Evolutionary conservation across 2,113 vertebrate genomes (phyloP).

Genomic region (Tenrec ecaudatus): DNA sequence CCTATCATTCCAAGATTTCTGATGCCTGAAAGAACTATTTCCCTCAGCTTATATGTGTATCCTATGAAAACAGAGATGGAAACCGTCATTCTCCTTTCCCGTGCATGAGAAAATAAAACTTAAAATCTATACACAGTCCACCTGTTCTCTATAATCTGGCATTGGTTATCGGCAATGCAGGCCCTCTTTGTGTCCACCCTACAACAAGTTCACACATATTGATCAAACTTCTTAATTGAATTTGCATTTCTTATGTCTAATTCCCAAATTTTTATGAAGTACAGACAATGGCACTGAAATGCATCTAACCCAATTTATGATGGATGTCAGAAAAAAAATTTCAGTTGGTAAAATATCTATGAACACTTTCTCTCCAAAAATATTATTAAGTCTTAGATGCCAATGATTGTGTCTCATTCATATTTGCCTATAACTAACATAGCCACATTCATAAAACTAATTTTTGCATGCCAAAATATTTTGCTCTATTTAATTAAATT

Average conservation of each 20-base stretch:
- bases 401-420: background rate
- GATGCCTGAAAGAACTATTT: no score
- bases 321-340: background rate
- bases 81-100: no score
- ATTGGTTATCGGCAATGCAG: no score
- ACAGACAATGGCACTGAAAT: background rate
- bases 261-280: background rate
- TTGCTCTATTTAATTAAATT: background rate
- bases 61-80: no score
- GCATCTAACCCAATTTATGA: background rate
- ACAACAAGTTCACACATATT: no score
- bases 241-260: background rate
- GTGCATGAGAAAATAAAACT: no score
- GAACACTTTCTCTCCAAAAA: background rate
- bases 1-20: no score
- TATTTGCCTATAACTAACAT: background rate
- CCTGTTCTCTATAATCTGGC: no score
- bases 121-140: no score
- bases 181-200: no score
- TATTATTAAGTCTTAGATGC: background rate
- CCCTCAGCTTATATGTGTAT: no score
- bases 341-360: background rate
- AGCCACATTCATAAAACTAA: background rate
- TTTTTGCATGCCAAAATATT: background rate
- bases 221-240: no score